These are phyloP conservation scores for Alloplasta piceator DNA, from an alignment of 2,888 invertebrate genomes.

Conservation along the genomic window DNA sequence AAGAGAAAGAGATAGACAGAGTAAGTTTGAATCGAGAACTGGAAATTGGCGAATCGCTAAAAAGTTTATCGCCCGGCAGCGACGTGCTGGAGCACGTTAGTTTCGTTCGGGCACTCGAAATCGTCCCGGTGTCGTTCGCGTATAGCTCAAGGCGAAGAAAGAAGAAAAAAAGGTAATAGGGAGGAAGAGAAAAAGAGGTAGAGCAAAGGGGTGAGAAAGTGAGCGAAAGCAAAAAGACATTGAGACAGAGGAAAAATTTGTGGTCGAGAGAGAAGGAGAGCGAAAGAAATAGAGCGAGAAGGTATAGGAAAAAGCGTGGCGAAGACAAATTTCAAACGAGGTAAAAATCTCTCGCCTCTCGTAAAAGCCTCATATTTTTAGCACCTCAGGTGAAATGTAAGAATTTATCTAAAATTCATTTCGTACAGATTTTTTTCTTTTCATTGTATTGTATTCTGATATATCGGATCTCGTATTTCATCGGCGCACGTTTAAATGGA, in stretches of 20 bases:
- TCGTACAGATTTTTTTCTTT: neutral
- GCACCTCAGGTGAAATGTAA: neutral
- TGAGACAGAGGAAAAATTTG: slow-evolving; percentile 13
- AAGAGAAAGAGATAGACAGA: slow-evolving; percentile 32
- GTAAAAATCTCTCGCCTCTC: slow-evolving; percentile 17
- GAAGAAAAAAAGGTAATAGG: neutral
- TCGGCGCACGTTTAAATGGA: too few species aligned
- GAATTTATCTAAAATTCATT: neutral
- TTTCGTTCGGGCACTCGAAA: slow-evolving; percentile 12
- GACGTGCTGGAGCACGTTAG: slow-evolving; percentile 47
- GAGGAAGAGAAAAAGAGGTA: neutral
- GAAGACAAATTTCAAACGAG: slow-evolving; percentile 11
- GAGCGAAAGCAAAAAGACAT: slow-evolving; percentile 1
- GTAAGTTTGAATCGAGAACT: slow-evolving; percentile 68
- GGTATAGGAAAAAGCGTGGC: neutral
- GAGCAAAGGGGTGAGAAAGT: neutral
- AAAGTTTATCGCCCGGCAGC: slow-evolving; percentile 73
- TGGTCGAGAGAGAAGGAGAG: neutral
- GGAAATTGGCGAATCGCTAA: slow-evolving; percentile 68
- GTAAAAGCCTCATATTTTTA: slow-evolving; percentile 34
- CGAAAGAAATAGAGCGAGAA: too few species aligned
- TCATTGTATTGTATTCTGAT: too few species aligned
- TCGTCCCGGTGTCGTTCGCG: slow-evolving; percentile 21
- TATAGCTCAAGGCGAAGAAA: slow-evolving; percentile 13
- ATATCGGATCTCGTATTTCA: too few species aligned